Evolutionary conservation across 2,113 vertebrate species (phyloP).

Genomic region (Ammospiza nelsoni): DNA sequence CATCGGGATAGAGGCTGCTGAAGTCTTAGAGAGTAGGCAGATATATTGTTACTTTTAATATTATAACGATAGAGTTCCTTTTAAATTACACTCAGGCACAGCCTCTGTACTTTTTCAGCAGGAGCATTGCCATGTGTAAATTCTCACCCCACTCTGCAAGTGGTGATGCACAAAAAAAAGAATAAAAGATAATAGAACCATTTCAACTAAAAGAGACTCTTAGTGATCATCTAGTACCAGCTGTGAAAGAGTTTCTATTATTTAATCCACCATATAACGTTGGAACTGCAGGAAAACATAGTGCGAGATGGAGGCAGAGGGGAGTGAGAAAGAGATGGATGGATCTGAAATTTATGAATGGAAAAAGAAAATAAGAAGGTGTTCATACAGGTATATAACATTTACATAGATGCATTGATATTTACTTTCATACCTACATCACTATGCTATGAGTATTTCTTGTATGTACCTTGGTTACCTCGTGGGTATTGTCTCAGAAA

Average conservation of each 20-base stretch:
- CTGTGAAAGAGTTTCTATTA: rapidly evolving
- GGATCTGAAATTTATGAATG: neutral
- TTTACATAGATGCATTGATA: too few species aligned
- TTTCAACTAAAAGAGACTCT: neutral
- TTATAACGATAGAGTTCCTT: neutral
- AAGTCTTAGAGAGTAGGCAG: neutral
- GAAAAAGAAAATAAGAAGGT: neutral
- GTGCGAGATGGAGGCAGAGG: rapidly evolving
- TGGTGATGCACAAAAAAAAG: rapidly evolving
- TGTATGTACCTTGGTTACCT: rapidly evolving
- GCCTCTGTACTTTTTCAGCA: neutral
- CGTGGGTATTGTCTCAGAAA: neutral
- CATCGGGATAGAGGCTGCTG: rapidly evolving
- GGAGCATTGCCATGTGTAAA: neutral
- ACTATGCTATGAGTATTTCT: neutral
- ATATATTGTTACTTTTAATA: neutral
- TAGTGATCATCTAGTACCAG: rapidly evolving
- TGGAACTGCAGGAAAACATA: neutral
- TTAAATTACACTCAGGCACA: neutral
- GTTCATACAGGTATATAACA: neutral
- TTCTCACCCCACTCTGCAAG: neutral
- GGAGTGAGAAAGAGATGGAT: neutral
- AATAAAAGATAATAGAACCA: neutral
- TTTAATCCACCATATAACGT: rapidly evolving
- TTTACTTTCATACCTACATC: neutral